Evolutionary conservation across 1,140 invertebrate genomes (phyloP).

Genomic region (Olivierus martensii): DNA sequence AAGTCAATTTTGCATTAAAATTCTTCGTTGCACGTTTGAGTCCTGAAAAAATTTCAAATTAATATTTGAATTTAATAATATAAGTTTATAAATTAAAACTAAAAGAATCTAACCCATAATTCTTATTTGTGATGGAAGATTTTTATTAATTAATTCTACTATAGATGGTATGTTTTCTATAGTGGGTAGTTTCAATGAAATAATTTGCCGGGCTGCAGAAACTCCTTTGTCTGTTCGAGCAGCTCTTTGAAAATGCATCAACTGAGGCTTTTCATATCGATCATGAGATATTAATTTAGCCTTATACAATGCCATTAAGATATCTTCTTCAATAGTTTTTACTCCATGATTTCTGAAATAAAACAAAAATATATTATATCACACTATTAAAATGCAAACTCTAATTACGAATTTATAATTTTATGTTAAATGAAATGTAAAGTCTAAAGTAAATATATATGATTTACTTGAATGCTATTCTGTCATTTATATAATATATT

Average conservation of each 20-base stretch:
- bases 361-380: too few species aligned
- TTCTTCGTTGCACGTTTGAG: slow-evolving; percentile 73
- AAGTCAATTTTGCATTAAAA: slow-evolving; percentile 85
- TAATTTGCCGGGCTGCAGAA: slow-evolving; percentile 76
- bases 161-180: slow-evolving; percentile 38
- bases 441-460: too few species aligned
- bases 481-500: too few species aligned
- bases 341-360: slow-evolving; percentile 53
- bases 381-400: too few species aligned
- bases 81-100: too few species aligned
- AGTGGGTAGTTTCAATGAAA: slow-evolving; percentile 73
- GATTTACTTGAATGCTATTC: too few species aligned
- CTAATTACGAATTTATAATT: too few species aligned
- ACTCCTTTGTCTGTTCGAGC: slow-evolving; percentile 85
- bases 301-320: slow-evolving; percentile 65
- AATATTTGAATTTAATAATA: too few species aligned
- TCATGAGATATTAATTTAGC: slow-evolving; percentile 62
- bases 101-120: slow-evolving; percentile 32
- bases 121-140: slow-evolving; percentile 71
- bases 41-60: slow-evolving; percentile 26
- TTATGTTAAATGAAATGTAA: too few species aligned
- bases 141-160: slow-evolving; percentile 57
- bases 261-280: slow-evolving; percentile 56
- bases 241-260: slow-evolving; percentile 80
- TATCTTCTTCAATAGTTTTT: slow-evolving; percentile 78